Conservation (phyloP, 2,888 invertebrate species). For the Platycnemis pennipes region DNA sequence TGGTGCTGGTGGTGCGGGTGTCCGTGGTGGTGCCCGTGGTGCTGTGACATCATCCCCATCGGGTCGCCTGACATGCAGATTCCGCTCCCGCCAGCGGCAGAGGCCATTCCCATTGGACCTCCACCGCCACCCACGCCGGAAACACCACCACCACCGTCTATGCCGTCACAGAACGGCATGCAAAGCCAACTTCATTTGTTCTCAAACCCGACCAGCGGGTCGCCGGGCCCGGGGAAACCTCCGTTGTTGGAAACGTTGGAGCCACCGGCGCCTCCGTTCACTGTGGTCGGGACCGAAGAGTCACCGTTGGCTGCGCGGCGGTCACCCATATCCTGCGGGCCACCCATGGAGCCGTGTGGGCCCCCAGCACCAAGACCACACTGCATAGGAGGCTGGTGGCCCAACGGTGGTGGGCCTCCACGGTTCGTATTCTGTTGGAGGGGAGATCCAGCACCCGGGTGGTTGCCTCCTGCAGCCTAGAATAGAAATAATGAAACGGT, state of each 20-base stretch:
- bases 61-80: conserved; percentile 55
- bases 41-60: conserved; percentile 50
- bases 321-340: conserved; percentile 47
- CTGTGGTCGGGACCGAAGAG: not conserved
- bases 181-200: conserved; percentile 67
- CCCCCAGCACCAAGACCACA: conserved; percentile 52
- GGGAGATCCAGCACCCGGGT: conserved; percentile 10
- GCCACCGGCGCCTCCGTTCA: conserved; percentile 28
- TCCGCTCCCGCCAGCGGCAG: conserved; percentile 45
- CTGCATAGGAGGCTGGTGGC: conserved; percentile 52
- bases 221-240: conserved; percentile 49
- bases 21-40: conserved; percentile 60
- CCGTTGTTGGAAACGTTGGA: conserved; percentile 55
- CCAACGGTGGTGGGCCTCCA: conserved; percentile 33
- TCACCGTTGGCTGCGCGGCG: conserved; percentile 57
- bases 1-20: conserved; percentile 63
- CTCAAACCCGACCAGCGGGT: conserved; percentile 58
- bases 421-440: not conserved
- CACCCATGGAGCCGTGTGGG: conserved; percentile 2
- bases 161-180: conserved; percentile 67
- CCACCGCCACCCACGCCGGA: not conserved
- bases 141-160: not conserved
- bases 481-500: not conserved
- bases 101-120: not conserved
- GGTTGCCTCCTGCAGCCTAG: not conserved